These are phyloP conservation scores for Sylvietta virens DNA, from an alignment of 2,113 vertebrate species.

Conservation along the genomic window DNA sequence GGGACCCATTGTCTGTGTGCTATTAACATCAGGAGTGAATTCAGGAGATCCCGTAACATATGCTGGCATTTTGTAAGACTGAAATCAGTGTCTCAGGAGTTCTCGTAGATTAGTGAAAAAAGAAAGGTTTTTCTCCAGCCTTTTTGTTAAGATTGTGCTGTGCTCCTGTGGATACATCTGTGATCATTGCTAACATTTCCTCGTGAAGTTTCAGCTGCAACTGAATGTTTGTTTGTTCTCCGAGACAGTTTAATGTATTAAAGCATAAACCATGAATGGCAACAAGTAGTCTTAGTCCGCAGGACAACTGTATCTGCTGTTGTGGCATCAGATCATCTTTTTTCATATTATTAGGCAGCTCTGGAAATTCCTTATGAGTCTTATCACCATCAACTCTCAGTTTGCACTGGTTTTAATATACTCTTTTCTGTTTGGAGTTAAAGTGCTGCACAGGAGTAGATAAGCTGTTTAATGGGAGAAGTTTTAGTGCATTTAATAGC, in stretches of 20 bases:
- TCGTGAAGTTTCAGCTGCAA: neutral
- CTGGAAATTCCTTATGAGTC: neutral
- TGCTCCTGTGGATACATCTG: neutral
- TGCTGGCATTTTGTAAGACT: neutral
- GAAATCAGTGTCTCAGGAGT: neutral
- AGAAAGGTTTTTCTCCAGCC: neutral
- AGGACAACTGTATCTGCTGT: neutral
- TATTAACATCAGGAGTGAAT: neutral
- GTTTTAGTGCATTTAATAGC: neutral
- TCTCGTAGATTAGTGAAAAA: neutral
- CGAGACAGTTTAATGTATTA: neutral
- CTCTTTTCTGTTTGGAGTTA: neutral
- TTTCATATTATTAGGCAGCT: neutral
- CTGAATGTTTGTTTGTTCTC: neutral
- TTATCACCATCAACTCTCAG: neutral
- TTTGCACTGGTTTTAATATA: neutral
- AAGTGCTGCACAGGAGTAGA: neutral
- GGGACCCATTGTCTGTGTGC: neutral
- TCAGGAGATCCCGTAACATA: neutral
- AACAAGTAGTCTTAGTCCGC: conserved; percentile 12
- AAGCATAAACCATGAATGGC: neutral
- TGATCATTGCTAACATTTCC: neutral
- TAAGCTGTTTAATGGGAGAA: neutral
- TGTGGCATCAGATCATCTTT: neutral
- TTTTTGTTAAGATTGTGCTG: neutral